Evolutionary conservation across 2,113 vertebrate genomes (phyloP).

Genomic region (Crotalus helleri): DNA sequence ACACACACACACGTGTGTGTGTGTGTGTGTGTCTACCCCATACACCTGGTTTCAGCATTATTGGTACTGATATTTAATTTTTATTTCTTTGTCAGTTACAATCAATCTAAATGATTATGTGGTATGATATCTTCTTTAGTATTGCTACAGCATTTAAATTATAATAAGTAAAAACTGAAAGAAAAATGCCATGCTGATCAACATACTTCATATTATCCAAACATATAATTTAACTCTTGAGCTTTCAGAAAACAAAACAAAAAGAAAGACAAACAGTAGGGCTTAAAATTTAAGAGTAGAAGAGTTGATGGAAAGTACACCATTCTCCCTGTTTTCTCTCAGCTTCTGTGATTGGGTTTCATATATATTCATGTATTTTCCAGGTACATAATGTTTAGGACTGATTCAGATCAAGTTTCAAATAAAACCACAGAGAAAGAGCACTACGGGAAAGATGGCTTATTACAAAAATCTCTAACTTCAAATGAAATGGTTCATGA

Average conservation of each 20-base stretch:
- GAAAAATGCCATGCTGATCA: neutral
- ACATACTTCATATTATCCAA: neutral
- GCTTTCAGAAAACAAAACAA: neutral
- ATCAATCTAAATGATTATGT: neutral
- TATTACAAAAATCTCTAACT: neutral
- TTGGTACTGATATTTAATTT: neutral
- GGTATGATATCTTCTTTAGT: neutral
- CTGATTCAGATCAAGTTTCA: neutral
- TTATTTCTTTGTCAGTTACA: neutral
- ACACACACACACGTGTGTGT: neutral
- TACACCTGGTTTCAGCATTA: neutral
- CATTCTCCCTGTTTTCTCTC: neutral
- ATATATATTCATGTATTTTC: neutral
- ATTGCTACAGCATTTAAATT: neutral
- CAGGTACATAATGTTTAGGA: neutral
- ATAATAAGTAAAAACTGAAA: neutral
- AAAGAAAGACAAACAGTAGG: neutral
- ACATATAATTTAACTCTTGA: neutral
- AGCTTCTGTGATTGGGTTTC: neutral
- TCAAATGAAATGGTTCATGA: neutral
- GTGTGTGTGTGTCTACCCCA: neutral
- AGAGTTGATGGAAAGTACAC: neutral
- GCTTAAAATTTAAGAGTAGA: neutral
- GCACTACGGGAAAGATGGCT: neutral
- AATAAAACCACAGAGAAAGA: neutral